Evolutionary conservation across 2,888 invertebrate genomes (phyloP), one percentile per base, ranked within the genome.

Genomic region (Cylloceria caligata): DNA sequence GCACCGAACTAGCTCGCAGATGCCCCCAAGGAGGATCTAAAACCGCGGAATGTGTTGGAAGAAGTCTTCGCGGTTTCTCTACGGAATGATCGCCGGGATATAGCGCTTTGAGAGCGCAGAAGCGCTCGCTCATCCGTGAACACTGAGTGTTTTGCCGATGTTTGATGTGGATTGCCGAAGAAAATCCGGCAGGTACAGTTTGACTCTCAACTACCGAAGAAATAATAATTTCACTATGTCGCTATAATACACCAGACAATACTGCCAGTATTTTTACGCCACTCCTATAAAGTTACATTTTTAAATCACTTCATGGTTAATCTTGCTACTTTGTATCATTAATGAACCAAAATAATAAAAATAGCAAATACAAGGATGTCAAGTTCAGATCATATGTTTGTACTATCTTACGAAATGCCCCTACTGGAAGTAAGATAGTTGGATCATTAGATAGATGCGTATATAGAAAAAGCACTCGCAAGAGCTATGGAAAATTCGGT

Each of bases 41-140:
- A 88, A 88, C 88, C 89, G 87, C 86, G 88, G 88, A 90, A 89
- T 89, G 88, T 82, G 78, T 83, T 83, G 81, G 75, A 82, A 82
- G 82, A 85, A 86, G 84, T 79, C 75, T 80, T 84, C 86, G 88
- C 81, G 86, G 84, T 86, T 87, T 86, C 60, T 68, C 49, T 72
- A 68, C 39, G 64, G 49, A 55, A 74, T 57, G 47, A 69, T 77
- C 73, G 47, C 34, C 27, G 42, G 47, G 72, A 60, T 47, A 60
- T 60, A 64, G 65, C 9, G 16, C 64, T 52, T 36, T 36, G 73
- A 67, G 76, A 57, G 71, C 19, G 69, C 45, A 16, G 36, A 30
- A 65, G 75, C 60, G 82, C 79, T 82, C 82, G 75, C 78, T 82
- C 82, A 75, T 74, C 82, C 78, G 75, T 74, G 65, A 82, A 79